A percentile compares a stretch with the other conserved stretches of the same genome.
These are phyloP conservation scores for Hipposideros armiger DNA, from an alignment of 2,113 vertebrate species.

Conservation along the genomic window DNA sequence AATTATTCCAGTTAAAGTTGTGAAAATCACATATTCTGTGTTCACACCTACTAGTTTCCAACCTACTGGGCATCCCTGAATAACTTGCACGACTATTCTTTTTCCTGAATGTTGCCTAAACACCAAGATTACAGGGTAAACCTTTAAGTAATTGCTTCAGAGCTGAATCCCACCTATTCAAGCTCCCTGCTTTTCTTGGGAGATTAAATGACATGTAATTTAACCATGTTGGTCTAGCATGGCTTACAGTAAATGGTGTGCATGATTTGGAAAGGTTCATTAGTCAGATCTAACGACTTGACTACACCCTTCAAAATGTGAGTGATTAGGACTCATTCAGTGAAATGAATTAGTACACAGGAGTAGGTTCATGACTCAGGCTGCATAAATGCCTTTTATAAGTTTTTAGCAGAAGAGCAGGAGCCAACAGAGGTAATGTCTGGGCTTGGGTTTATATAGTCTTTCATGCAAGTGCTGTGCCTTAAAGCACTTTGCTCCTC, in stretches of 20 bases:
- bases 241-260: conserved; percentile 53
- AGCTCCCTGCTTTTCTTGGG: not conserved
- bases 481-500: conserved; percentile 34
- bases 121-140: conserved; percentile 54
- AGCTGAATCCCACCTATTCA: conserved; percentile 46
- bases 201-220: conserved; percentile 60
- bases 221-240: conserved; percentile 62
- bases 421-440: conserved; percentile 53
- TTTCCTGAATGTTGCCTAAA: conserved; percentile 70
- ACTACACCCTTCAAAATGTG: conserved; percentile 62
- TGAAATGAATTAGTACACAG: conserved; percentile 59
- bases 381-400: conserved; percentile 43
- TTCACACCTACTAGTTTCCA: conserved; percentile 66
- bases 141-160: conserved; percentile 61
- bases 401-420: conserved; percentile 49
- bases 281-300: conserved; percentile 67
- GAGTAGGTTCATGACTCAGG: conserved; percentile 64
- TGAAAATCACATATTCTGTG: conserved; percentile 70
- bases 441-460: conserved; percentile 25
- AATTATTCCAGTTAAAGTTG: conserved; percentile 57
- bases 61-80: not conserved
- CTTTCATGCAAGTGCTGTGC: conserved; percentile 37
- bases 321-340: conserved; percentile 64
- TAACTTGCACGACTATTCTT: conserved; percentile 3
- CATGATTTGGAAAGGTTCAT: conserved; percentile 69